Conservation (phyloP, 2,888 invertebrate genomes). For the Lagria hirta region DNA sequence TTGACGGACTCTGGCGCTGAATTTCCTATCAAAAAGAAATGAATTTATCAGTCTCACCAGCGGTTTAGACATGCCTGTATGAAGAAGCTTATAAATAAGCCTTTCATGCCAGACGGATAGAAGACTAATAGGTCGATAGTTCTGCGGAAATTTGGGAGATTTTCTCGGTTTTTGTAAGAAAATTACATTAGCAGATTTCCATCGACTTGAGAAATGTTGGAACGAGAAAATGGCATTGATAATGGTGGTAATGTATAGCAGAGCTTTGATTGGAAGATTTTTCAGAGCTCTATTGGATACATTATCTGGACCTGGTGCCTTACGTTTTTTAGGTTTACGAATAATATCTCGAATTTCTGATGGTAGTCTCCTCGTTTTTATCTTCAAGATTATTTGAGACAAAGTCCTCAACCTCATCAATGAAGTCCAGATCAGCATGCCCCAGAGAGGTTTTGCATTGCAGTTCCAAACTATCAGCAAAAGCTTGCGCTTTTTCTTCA, state of each 20-base stretch:
- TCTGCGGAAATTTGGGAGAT: background rate
- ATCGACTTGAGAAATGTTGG: background rate
- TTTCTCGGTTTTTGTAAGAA: conserved; percentile 3
- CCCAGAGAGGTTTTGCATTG: conserved; percentile 11
- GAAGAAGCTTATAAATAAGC: background rate
- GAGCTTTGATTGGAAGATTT: background rate
- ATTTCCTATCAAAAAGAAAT: background rate
- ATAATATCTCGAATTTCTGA: background rate
- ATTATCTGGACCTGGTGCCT: background rate
- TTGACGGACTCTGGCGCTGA: background rate
- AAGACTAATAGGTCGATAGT: conserved; percentile 20
- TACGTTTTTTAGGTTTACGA: background rate
- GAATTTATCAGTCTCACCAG: too few species aligned
- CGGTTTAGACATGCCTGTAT: background rate
- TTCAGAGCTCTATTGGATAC: background rate
- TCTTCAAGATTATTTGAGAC: background rate
- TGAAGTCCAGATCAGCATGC: conserved; percentile 17
- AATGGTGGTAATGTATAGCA: background rate
- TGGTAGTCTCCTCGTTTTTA: background rate
- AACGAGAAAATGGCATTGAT: conserved; percentile 1
- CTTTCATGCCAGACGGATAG: conserved; percentile 1
- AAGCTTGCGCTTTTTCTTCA: conserved; percentile 20
- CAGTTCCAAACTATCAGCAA: conserved; percentile 14
- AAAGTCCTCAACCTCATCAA: conserved; percentile 5
- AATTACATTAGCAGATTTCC: conserved; percentile 9